Conservation (phyloP, 2,888 invertebrate genomes). For the Acleris laterana region DNA sequence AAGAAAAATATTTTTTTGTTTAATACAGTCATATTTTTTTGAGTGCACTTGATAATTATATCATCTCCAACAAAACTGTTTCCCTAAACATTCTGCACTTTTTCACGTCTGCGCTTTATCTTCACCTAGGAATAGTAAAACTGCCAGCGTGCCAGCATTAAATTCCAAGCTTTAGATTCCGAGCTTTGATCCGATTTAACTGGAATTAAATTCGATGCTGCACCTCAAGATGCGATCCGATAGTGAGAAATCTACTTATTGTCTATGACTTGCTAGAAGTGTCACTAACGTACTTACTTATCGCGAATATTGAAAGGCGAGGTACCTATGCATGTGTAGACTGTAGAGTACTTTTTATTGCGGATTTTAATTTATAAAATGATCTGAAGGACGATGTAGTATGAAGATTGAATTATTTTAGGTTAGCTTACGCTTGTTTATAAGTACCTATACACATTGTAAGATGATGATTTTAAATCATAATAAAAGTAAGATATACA, state of each 20-base stretch:
- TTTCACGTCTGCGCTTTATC: background rate
- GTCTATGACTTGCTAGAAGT: constrained; percentile 50
- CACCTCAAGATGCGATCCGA: constrained; percentile 32
- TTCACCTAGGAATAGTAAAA: background rate
- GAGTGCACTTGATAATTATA: too few species aligned
- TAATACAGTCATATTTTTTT: too few species aligned
- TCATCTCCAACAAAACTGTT: too few species aligned
- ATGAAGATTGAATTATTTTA: background rate
- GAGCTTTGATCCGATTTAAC: constrained; percentile 29
- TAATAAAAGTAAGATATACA: too few species aligned
- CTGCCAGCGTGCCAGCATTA: constrained; percentile 1
- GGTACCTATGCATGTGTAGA: too few species aligned
- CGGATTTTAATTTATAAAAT: too few species aligned
- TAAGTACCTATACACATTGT: too few species aligned
- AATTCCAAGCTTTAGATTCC: constrained; percentile 13
- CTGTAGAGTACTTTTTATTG: background rate
- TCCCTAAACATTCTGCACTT: background rate
- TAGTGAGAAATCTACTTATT: constrained; percentile 63
- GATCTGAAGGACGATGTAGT: too few species aligned
- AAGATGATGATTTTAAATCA: too few species aligned
- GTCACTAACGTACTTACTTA: constrained; percentile 48
- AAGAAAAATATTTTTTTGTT: too few species aligned
- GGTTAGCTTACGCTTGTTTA: too few species aligned
- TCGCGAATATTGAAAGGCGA: background rate
- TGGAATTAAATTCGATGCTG: constrained; percentile 47